phyloP scores from a whole-genome alignment of 2,113 vertebrate genomes.

The Microcebus murinus region DNA sequence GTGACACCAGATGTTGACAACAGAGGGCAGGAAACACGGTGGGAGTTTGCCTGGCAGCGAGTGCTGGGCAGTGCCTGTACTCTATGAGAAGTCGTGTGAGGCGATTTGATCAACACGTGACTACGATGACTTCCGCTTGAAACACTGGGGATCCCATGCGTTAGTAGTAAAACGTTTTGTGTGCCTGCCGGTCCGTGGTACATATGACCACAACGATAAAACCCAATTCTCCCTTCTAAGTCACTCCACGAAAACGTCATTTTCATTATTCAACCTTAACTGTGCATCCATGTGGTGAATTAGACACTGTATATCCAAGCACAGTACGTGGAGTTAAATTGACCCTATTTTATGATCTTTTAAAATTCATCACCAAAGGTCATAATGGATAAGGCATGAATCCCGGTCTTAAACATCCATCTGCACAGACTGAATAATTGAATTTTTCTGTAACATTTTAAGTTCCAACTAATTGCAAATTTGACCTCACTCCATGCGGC shows the following conservation, averaged over 20 bases:
- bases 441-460: slow-evolving; percentile 18
- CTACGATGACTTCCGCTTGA: background rate
- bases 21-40: background rate
- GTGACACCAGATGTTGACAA: background rate
- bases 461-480: slow-evolving; percentile 33
- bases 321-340: background rate
- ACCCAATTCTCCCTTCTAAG: background rate
- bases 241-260: background rate
- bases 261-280: slow-evolving; percentile 27
- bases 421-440: background rate
- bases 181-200: background rate
- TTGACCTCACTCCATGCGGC: background rate
- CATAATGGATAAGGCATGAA: background rate
- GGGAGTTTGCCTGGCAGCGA: background rate
- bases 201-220: background rate
- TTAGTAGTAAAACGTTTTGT: background rate
- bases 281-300: background rate
- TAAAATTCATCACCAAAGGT: slow-evolving; percentile 20
- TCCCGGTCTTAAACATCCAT: background rate
- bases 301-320: background rate
- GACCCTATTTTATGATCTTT: slow-evolving; percentile 36
- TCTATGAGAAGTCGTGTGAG: background rate
- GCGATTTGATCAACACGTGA: background rate
- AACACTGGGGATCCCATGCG: background rate
- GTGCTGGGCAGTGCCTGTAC: background rate